Evolutionary conservation across 2,113 vertebrate genomes (phyloP).

Genomic region (Nicator chloris): DNA sequence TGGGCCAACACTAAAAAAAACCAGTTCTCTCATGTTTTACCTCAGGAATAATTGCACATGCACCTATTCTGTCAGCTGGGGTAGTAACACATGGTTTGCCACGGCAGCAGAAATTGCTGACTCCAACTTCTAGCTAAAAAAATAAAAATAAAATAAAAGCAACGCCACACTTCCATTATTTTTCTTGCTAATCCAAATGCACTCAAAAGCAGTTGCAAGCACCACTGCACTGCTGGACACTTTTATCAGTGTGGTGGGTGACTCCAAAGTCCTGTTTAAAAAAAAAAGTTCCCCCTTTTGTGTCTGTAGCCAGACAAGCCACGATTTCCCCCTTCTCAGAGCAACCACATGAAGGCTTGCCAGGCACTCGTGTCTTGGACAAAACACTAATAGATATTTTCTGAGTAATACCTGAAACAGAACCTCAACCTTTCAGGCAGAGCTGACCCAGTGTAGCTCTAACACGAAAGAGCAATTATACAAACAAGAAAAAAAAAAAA

Average conservation of each 20-base stretch:
- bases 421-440: background rate
- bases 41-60: background rate
- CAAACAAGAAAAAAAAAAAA: background rate
- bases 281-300: background rate
- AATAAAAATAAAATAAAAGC: no score
- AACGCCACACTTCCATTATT: background rate
- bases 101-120: background rate
- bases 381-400: background rate
- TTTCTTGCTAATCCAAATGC: background rate
- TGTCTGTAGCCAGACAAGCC: background rate
- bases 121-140: background rate
- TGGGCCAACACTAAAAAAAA: background rate
- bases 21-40: background rate
- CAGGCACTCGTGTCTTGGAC: accelerated
- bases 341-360: background rate
- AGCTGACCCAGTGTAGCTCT: background rate
- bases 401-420: background rate
- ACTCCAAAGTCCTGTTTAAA: background rate
- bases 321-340: background rate
- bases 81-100: background rate
- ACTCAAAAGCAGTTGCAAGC: background rate
- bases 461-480: background rate
- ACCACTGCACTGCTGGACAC: background rate
- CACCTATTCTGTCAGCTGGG: background rate
- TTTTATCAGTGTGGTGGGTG: background rate